A percentile compares a stretch with the other conserved stretches of the same genome.
Conservation (phyloP, 2,797 vertebrate genomes). For the Coracias cyanogaster region DNA sequence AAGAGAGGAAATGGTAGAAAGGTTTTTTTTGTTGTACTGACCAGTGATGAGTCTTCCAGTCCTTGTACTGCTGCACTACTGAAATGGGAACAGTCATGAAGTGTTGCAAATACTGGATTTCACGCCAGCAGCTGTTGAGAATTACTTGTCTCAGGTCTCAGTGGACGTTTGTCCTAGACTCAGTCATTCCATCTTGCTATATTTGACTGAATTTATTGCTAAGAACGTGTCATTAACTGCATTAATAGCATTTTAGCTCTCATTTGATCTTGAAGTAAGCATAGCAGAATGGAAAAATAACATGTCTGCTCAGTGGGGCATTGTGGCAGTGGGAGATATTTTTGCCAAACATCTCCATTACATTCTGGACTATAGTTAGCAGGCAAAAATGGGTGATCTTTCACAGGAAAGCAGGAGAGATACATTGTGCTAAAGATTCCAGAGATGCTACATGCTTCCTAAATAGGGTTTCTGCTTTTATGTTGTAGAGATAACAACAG, state of each 20-base stretch:
- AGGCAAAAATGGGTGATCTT: constrained; percentile 55
- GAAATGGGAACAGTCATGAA: background rate
- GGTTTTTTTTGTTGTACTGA: background rate
- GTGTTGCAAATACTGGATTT: background rate
- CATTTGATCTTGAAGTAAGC: constrained; percentile 9
- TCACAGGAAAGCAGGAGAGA: constrained; percentile 13
- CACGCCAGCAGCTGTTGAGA: constrained; percentile 12
- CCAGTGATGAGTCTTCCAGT: background rate
- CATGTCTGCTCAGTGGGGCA: background rate
- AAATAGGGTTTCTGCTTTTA: background rate
- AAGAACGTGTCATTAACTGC: background rate
- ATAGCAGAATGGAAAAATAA: background rate
- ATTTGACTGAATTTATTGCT: constrained; percentile 24
- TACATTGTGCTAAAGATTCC: constrained; percentile 12
- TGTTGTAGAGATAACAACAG: background rate
- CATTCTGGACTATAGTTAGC: constrained; percentile 82
- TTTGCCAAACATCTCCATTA: constrained; percentile 58
- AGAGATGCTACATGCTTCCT: background rate
- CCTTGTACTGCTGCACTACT: background rate
- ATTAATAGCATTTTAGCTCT: background rate
- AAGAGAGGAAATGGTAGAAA: background rate
- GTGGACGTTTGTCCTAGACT: background rate
- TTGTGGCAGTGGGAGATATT: constrained; percentile 63
- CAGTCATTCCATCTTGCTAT: constrained; percentile 25
- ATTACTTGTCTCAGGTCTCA: background rate